phyloP scores from a whole-genome alignment of 1,140 invertebrate species.

The Euglossa dilemma region DNA sequence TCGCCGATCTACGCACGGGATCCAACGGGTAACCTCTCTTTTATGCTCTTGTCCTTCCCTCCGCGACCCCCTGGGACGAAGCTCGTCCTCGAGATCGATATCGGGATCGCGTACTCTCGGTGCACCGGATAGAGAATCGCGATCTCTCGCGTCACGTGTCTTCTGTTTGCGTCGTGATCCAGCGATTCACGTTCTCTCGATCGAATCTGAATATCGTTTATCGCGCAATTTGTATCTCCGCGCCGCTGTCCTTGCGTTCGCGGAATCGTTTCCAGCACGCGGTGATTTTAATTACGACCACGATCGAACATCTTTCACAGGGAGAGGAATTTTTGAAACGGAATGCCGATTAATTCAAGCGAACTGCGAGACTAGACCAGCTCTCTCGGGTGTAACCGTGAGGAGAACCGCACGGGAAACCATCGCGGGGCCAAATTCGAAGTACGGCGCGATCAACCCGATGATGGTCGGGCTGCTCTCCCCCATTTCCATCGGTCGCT shows the following conservation, averaged over 20 bases:
- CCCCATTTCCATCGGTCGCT: constrained; percentile 29
- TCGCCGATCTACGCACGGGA: constrained; percentile 72
- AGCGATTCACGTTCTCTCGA: constrained; percentile 21
- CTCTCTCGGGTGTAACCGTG: not conserved
- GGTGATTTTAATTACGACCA: too few species aligned
- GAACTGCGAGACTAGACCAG: not conserved
- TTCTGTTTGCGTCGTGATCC: constrained; percentile 44
- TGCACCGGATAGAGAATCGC: constrained; percentile 42
- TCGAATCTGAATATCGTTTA: too few species aligned
- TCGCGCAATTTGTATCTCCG: too few species aligned
- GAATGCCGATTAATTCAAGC: not conserved
- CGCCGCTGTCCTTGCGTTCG: too few species aligned
- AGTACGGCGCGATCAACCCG: not conserved
- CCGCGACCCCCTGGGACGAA: too few species aligned
- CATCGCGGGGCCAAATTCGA: not conserved
- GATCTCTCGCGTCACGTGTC: constrained; percentile 56
- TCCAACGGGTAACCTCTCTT: constrained; percentile 50
- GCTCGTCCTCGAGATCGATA: constrained; percentile 42
- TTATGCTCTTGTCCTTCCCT: not conserved
- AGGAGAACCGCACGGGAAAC: not conserved
- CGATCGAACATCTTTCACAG: too few species aligned
- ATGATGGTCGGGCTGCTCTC: not conserved
- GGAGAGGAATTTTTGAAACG: not conserved
- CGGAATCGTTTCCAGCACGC: too few species aligned
- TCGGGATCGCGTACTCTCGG: constrained; percentile 28